These are phyloP conservation scores for Venustoraphidia nigricollis DNA, from an alignment of 2,888 invertebrate species.

Conservation along the genomic window DNA sequence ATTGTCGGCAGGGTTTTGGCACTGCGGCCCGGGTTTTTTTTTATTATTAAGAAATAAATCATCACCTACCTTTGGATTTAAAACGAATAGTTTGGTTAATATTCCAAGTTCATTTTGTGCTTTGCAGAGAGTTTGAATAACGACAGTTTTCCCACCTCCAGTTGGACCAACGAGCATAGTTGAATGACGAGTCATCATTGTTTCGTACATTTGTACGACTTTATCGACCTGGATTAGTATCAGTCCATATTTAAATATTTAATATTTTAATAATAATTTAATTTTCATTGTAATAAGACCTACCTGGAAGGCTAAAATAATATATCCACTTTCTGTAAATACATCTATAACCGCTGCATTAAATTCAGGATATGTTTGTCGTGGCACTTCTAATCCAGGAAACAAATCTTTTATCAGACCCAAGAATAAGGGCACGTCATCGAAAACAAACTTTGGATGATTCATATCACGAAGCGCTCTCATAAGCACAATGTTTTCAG, in stretches of 20 bases:
- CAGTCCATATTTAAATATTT: too few species aligned
- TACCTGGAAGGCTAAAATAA: conserved; percentile 55
- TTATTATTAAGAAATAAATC: too few species aligned
- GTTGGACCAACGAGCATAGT: conserved; percentile 88
- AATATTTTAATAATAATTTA: too few species aligned
- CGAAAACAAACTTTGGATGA: conserved; percentile 81
- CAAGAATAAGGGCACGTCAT: conserved; percentile 79
- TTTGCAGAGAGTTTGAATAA: conserved; percentile 60
- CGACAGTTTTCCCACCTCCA: conserved; percentile 82
- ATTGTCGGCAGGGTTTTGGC: too few species aligned
- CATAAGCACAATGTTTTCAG: conserved; percentile 81
- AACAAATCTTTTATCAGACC: conserved; percentile 81
- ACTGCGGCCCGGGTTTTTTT: too few species aligned
- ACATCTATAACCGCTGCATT: conserved; percentile 60
- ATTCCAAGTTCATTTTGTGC: conserved; percentile 62
- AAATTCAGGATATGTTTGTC: conserved; percentile 76
- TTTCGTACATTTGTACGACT: conserved; percentile 82
- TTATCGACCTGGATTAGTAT: conserved; percentile 50
- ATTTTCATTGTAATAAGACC: conserved; percentile 12
- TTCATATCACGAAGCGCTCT: conserved; percentile 86
- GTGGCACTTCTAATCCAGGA: conserved; percentile 78
- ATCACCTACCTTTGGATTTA: conserved; percentile 86
- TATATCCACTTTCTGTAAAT: conserved; percentile 48
- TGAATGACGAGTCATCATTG: conserved; percentile 88
- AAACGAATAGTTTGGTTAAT: conserved; percentile 59